Evolutionary conservation across 2,113 vertebrate genomes (phyloP).

Genomic region (Ageneiosus marmoratus): DNA sequence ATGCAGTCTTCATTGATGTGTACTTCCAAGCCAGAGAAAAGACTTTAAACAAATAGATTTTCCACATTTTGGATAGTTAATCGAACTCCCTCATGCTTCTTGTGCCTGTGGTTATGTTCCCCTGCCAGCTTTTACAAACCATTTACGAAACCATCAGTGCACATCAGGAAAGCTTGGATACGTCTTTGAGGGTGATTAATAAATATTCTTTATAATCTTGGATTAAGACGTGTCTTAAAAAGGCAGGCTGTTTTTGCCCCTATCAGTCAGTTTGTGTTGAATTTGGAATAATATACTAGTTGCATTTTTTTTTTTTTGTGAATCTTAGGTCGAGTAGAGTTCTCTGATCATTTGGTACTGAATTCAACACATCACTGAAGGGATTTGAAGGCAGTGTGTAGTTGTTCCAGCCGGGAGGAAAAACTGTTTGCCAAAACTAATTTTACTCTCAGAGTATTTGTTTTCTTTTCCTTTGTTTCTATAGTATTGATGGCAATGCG

Average conservation of each 20-base stretch:
- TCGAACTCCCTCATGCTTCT: background rate
- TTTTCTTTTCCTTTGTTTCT: constrained; percentile 28
- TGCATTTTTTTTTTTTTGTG: background rate
- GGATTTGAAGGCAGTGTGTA: background rate
- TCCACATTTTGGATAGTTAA: constrained; percentile 8
- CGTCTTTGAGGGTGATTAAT: constrained; percentile 11
- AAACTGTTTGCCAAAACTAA: background rate
- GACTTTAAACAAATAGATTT: background rate
- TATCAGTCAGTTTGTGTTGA: constrained; percentile 10
- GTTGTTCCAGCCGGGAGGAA: background rate
- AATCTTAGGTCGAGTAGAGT: background rate
- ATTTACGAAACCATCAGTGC: constrained; percentile 1
- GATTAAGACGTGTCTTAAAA: constrained; percentile 7
- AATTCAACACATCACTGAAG: background rate
- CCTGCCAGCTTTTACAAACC: constrained; percentile 22
- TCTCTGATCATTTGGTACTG: constrained; percentile 36
- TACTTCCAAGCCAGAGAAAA: background rate
- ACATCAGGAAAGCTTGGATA: background rate
- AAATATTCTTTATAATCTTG: constrained; percentile 18
- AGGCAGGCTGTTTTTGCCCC: background rate
- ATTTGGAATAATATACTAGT: constrained; percentile 20
- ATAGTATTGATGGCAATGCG: background rate
- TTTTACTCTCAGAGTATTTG: background rate
- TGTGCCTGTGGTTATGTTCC: background rate
- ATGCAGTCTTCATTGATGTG: background rate